Conservation (phyloP, 2,888 invertebrate species). For the Noctua janthe region DNA sequence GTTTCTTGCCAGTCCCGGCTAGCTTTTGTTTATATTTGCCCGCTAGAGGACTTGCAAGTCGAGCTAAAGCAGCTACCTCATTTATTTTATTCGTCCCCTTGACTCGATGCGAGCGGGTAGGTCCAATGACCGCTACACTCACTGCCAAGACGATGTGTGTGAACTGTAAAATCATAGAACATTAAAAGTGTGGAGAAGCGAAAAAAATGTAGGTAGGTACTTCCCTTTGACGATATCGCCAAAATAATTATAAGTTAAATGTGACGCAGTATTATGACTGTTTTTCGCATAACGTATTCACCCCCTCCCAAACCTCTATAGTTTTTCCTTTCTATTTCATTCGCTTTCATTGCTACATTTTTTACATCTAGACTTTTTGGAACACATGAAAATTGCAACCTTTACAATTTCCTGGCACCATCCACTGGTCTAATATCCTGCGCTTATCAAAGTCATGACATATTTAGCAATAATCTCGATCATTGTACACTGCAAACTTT, state of each 20-base stretch:
- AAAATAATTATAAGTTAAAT: neutral
- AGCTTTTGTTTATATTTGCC: constrained; percentile 37
- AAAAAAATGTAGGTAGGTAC: neutral
- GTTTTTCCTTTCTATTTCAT: too few species aligned
- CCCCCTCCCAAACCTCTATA: too few species aligned
- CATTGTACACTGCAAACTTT: neutral
- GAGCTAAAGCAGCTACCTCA: constrained; percentile 27
- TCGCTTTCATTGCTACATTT: too few species aligned
- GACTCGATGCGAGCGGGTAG: constrained; percentile 9
- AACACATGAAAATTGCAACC: neutral
- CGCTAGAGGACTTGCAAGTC: constrained; percentile 9
- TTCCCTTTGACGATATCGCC: neutral
- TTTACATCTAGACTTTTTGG: too few species aligned
- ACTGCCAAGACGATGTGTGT: constrained; percentile 18
- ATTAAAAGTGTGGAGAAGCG: neutral
- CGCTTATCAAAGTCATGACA: neutral
- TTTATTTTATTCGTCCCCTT: constrained; percentile 53
- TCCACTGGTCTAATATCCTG: neutral
- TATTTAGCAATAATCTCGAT: neutral
- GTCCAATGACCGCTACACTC: constrained; percentile 29
- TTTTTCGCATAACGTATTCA: too few species aligned
- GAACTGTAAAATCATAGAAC: neutral
- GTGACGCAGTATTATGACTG: too few species aligned
- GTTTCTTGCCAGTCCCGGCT: constrained; percentile 29
- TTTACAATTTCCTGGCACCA: neutral